Percentiles rank a stretch among this genome's conserved stretches.
Evolutionary conservation across 2,113 vertebrate genomes (phyloP).

Genomic region (Cettia cetti): DNA sequence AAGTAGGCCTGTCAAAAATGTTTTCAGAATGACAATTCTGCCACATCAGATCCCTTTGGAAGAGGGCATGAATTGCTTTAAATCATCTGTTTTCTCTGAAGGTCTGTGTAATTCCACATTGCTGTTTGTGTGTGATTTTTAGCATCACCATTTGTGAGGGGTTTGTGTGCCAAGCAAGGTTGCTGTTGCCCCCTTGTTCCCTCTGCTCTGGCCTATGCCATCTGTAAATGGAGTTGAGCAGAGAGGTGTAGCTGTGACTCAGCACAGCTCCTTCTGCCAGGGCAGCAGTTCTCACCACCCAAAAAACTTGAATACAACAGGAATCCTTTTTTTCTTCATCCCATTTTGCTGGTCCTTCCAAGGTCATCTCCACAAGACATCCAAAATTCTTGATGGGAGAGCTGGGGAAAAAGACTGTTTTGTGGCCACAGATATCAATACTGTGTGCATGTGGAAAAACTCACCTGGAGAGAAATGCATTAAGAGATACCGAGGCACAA

Average conservation of each 20-base stretch:
- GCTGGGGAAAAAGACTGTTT: not conserved
- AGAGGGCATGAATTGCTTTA: not conserved
- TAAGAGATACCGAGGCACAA: not conserved
- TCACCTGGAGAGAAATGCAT: not conserved
- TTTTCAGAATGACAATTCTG: not conserved
- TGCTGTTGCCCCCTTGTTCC: not conserved
- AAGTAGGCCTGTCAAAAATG: not conserved
- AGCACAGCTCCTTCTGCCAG: not conserved
- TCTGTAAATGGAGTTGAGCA: not conserved
- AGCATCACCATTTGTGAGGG: not conserved
- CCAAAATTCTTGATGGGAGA: not conserved
- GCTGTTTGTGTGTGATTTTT: not conserved
- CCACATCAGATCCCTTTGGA: not conserved
- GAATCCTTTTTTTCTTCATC: not conserved
- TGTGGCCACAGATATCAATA: not conserved
- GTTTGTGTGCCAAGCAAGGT: not conserved
- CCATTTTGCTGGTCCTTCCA: not conserved
- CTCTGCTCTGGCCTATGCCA: slow-evolving; percentile 8
- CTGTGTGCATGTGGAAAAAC: not conserved
- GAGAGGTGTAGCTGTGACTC: not conserved
- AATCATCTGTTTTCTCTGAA: not conserved
- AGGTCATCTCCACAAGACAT: not conserved
- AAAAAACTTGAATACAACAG: not conserved
- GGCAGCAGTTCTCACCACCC: not conserved
- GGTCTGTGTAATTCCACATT: not conserved